These are phyloP conservation scores for Falco berigora DNA, from an alignment of 2,797 vertebrate genomes.

Conservation along the genomic window DNA sequence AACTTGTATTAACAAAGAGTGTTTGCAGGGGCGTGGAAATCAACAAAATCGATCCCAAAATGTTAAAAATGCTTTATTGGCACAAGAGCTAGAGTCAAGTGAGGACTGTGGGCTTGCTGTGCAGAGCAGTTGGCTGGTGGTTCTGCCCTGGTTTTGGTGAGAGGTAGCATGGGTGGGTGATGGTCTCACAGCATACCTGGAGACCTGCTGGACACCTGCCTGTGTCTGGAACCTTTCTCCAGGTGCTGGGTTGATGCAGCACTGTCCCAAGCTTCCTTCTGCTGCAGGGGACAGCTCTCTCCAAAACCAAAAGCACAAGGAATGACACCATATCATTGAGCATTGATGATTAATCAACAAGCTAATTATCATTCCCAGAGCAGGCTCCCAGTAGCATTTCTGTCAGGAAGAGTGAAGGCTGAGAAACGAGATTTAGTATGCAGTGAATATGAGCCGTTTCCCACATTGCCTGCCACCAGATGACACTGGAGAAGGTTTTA, in stretches of 20 bases:
- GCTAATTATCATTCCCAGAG: neutral
- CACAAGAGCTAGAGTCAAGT: neutral
- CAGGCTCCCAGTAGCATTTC: neutral
- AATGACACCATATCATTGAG: neutral
- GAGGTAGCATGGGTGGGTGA: neutral
- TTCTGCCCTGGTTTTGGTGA: neutral
- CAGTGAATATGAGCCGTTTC: neutral
- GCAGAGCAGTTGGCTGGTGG: neutral
- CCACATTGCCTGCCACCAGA: neutral
- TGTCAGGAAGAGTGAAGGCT: neutral
- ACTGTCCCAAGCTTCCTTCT: neutral
- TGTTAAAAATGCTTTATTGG: neutral
- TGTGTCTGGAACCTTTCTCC: neutral
- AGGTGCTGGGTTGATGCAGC: neutral
- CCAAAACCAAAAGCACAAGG: neutral
- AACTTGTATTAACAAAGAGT: neutral
- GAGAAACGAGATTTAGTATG: neutral
- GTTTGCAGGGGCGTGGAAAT: neutral
- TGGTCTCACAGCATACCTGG: neutral
- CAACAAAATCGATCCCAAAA: neutral
- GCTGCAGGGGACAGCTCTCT: neutral
- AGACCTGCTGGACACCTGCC: neutral
- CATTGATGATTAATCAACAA: neutral
- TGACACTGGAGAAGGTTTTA: neutral
- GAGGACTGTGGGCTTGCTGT: fast-evolving